Evolutionary conservation across 2,113 vertebrate genomes (phyloP).

Genomic region (Gracilinanus agilis): DNA sequence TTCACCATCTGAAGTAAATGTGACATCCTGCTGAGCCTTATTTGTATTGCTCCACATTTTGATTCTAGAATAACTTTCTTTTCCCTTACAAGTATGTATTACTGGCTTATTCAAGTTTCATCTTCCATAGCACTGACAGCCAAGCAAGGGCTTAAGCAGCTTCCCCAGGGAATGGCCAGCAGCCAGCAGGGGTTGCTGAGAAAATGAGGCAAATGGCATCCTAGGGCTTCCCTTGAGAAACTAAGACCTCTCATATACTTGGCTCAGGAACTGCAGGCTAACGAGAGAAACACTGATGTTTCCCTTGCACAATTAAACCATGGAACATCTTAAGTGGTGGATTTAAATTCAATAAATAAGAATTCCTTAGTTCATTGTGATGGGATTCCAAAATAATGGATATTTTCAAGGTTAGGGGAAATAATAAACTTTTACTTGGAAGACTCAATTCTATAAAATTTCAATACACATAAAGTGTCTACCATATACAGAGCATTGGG

Average conservation of each 20-base stretch:
- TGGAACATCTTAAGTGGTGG: background rate
- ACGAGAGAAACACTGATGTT: background rate
- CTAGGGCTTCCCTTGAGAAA: conserved; percentile 22
- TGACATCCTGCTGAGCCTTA: background rate
- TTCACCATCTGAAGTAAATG: accelerated
- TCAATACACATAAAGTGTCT: background rate
- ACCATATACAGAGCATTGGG: background rate
- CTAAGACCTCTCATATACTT: background rate
- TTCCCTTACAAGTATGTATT: background rate
- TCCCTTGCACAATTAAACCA: background rate
- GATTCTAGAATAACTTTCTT: background rate
- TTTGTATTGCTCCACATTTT: background rate
- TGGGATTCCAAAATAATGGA: too few relatives aligned
- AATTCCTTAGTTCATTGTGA: too few relatives aligned
- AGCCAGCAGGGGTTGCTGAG: background rate
- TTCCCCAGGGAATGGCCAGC: background rate
- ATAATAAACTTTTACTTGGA: background rate
- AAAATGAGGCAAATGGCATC: background rate
- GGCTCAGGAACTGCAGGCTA: conserved; percentile 8
- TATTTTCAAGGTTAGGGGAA: too few relatives aligned
- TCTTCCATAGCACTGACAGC: accelerated
- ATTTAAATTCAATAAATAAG: background rate
- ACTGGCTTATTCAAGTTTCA: accelerated
- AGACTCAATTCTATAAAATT: accelerated
- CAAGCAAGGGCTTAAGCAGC: background rate